Percentiles rank a stretch among this genome's conserved stretches.
phyloP scores from a whole-genome alignment of 2,888 invertebrate species.

The Cephus sareptanus region DNA sequence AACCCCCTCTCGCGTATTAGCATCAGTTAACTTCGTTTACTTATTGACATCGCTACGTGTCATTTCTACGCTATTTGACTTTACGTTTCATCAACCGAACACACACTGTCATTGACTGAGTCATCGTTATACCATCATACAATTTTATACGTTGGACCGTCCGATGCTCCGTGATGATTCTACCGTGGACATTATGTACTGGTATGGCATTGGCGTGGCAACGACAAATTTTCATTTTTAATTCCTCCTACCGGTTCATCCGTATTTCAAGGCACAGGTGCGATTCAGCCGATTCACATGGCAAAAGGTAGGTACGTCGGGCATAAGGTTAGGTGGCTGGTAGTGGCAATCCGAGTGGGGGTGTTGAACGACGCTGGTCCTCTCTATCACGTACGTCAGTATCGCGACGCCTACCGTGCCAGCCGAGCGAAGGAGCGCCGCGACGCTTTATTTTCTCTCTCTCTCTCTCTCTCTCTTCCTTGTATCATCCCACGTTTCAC shows the following conservation, averaged over 20 bases:
- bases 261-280: not conserved
- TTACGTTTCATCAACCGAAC: not conserved
- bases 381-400: constrained; percentile 28
- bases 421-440: constrained; percentile 21
- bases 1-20: not conserved
- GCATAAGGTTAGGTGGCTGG: not conserved
- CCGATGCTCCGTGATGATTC: not conserved
- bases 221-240: not conserved
- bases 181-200: not conserved
- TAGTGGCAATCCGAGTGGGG: not conserved
- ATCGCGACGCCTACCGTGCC: constrained; percentile 36
- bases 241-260: not conserved
- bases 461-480: constrained; percentile 1
- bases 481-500: not conserved
- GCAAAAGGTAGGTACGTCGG: not conserved
- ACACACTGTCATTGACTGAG: not conserved
- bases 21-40: not conserved
- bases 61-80: not conserved
- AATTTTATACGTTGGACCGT: not conserved
- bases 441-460: constrained; percentile 13
- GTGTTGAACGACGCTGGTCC: not conserved
- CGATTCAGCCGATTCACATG: not conserved
- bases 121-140: not conserved
- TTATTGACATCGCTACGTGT: not conserved
- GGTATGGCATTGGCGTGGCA: not conserved